These are phyloP conservation scores for Pipra filicauda DNA, from an alignment of 2,113 vertebrate species.

Conservation along the genomic window DNA sequence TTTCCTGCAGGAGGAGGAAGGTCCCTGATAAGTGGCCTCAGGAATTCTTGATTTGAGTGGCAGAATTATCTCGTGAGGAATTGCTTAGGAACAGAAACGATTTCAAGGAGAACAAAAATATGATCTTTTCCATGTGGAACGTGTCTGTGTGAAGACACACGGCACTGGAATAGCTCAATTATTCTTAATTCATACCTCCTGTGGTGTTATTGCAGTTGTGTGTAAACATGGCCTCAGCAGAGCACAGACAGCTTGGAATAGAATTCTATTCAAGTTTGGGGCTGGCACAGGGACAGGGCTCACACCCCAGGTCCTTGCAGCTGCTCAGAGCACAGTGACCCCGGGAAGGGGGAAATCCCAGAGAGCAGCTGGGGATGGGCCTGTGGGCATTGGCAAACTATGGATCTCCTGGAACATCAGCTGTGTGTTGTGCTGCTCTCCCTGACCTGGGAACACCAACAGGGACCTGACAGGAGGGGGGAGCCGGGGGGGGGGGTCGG, in stretches of 20 bases:
- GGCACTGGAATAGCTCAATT: neutral
- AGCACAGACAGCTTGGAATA: neutral
- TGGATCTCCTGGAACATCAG: neutral
- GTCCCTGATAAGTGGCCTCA: neutral
- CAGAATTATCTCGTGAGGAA: neutral
- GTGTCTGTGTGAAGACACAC: neutral
- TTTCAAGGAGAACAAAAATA: neutral
- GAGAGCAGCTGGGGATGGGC: neutral
- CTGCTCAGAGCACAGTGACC: neutral
- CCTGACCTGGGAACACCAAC: neutral
- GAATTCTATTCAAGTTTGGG: neutral
- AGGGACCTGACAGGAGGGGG: neutral
- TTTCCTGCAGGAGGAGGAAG: neutral
- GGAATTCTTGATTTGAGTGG: neutral
- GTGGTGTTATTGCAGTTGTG: neutral
- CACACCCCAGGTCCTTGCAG: neutral
- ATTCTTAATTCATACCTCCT: neutral
- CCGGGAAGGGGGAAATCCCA: neutral
- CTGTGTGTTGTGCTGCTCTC: neutral
- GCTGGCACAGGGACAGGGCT: neutral
- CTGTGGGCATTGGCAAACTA: neutral
- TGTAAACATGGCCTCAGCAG: neutral
- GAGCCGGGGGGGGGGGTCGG: neutral
- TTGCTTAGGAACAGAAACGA: neutral
- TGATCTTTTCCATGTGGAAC: neutral